phyloP scores from a whole-genome alignment of 92 coral and sea anemone species.

The Montipora capitata region DNA sequence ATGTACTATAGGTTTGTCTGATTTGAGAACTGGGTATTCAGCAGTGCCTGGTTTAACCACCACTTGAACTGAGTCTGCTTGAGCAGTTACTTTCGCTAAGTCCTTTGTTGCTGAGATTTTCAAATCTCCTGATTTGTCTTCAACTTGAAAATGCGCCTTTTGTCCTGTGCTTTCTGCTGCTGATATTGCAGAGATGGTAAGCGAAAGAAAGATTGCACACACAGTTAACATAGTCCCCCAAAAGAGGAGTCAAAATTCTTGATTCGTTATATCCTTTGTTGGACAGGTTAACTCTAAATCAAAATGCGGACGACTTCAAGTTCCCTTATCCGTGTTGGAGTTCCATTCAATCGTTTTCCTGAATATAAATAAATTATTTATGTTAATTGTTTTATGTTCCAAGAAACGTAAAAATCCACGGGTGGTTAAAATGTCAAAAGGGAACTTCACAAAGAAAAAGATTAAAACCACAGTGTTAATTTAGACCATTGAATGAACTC shows the following conservation, averaged over 20 bases:
- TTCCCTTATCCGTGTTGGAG: neutral
- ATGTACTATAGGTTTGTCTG: conserved; percentile 96
- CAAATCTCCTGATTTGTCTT: conserved; percentile 97
- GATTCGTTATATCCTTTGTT: too few relatives aligned
- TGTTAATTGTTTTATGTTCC: neutral
- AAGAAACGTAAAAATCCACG: neutral
- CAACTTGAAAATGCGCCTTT: conserved; percentile 97
- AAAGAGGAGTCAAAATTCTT: neutral
- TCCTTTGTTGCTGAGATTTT: conserved; percentile 90
- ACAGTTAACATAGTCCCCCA: neutral
- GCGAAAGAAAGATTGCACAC: neutral
- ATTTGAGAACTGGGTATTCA: conserved; percentile 86
- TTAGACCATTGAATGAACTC: too few relatives aligned
- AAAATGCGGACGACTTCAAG: neutral
- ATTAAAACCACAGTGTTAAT: neutral
- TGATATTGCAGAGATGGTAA: neutral
- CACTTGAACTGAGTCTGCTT: conserved; percentile 96
- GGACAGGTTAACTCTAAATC: neutral
- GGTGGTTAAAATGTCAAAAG: neutral
- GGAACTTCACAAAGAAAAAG: neutral
- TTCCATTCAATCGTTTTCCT: neutral
- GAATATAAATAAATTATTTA: conserved; percentile 19
- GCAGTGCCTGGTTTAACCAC: conserved; percentile 98
- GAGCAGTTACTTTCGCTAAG: conserved; percentile 89
- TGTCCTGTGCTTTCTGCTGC: conserved; percentile 87